A percentile compares a stretch with the other conserved stretches of the same genome.
phyloP scores from a whole-genome alignment of 2,888 invertebrate genomes.

The Drosophila atripex region DNA sequence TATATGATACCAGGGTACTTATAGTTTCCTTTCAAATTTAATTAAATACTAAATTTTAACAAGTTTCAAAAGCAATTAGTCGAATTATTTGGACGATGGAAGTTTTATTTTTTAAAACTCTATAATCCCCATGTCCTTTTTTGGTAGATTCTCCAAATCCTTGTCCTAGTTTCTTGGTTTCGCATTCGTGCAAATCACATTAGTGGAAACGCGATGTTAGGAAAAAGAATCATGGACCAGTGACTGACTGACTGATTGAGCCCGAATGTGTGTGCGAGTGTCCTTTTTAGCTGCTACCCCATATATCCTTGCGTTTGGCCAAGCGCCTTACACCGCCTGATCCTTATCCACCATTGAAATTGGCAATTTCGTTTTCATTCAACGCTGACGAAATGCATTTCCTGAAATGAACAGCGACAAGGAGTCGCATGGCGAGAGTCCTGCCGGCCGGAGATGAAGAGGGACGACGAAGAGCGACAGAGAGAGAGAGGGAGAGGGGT shows the following conservation, averaged over 20 bases:
- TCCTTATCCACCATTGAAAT: slow-evolving; percentile 53
- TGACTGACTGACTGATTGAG: slow-evolving; percentile 33
- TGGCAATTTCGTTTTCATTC: slow-evolving; percentile 79
- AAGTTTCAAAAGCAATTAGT: no score
- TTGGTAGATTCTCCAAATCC: neutral
- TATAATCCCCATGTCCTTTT: neutral
- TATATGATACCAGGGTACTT: neutral
- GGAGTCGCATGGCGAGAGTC: slow-evolving; percentile 8
- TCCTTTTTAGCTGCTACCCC: slow-evolving; percentile 1
- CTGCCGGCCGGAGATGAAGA: slow-evolving; percentile 14
- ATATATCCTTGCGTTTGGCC: neutral
- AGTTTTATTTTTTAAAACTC: no score
- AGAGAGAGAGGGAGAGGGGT: slow-evolving; percentile 22
- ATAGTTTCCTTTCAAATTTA: no score
- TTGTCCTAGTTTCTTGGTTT: no score
- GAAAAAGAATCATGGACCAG: slow-evolving; percentile 23
- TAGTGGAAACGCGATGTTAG: slow-evolving; percentile 12
- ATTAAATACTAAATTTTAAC: no score
- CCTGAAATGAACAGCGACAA: slow-evolving; percentile 64
- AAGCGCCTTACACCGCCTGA: neutral
- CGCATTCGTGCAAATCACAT: slow-evolving; percentile 34
- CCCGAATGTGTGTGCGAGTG: slow-evolving; percentile 9
- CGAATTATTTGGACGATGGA: no score
- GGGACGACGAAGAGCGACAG: slow-evolving; percentile 23
- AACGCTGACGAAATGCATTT: slow-evolving; percentile 76